Conservation (phyloP, 2,113 vertebrate species). For the Plecotus auritus region DNA sequence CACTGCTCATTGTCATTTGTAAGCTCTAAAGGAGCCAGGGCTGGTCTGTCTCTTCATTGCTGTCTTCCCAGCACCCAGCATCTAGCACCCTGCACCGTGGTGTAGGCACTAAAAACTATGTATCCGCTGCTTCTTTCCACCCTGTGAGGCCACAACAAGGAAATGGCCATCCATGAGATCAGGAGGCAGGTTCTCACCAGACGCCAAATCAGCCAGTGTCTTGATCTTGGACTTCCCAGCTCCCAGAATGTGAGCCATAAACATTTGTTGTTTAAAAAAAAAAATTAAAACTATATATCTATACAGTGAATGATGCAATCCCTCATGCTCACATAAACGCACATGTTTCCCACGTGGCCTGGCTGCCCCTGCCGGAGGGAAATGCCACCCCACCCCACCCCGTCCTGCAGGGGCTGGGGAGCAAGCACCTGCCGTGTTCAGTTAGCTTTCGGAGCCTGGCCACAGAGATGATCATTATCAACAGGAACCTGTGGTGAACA, state of each 20-base stretch:
- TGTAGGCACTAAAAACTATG: not conserved
- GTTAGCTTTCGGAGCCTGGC: not conserved
- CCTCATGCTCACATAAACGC: accelerated
- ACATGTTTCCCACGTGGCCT: not conserved
- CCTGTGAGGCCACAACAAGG: not conserved
- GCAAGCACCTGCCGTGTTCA: not conserved
- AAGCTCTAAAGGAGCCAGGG: not conserved
- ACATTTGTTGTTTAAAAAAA: not conserved
- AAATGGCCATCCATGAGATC: not conserved
- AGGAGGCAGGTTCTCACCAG: not conserved
- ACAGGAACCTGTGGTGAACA: constrained; percentile 19
- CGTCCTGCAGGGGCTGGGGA: not conserved
- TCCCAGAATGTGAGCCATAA: not conserved
- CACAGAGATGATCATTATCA: not conserved
- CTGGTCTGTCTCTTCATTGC: not conserved
- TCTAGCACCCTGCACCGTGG: not conserved
- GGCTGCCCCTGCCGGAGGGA: not conserved
- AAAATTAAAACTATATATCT: accelerated
- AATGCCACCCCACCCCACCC: too few species aligned
- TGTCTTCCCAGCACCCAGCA: not conserved
- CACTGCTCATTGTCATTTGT: accelerated
- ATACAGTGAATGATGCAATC: accelerated
- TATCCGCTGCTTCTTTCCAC: not conserved
- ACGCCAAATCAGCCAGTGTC: not conserved
- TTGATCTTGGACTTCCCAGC: not conserved